Evolutionary conservation across 2,888 invertebrate species (phyloP).

Genomic region (Cataglyphis altisquamis): DNA sequence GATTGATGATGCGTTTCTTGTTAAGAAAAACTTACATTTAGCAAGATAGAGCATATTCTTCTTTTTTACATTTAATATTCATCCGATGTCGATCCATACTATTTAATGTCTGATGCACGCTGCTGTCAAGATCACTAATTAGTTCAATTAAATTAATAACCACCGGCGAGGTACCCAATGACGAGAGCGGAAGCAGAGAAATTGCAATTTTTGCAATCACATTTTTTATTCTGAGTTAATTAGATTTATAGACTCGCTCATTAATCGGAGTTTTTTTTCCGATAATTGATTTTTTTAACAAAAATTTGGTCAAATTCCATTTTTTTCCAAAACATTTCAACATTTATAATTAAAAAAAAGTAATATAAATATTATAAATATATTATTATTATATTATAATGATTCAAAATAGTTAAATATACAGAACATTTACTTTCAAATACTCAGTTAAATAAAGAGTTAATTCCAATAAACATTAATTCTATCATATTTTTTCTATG

Average conservation of each 20-base stretch:
- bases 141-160: slow-evolving; percentile 45
- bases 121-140: slow-evolving; percentile 38
- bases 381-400: not conserved
- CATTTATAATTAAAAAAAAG: not conserved
- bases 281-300: slow-evolving; percentile 19
- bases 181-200: slow-evolving; percentile 22
- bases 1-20: slow-evolving; percentile 20
- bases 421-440: not conserved
- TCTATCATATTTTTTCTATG: not conserved
- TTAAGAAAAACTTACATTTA: not conserved
- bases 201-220: slow-evolving; percentile 42
- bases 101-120: slow-evolving; percentile 15
- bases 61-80: slow-evolving; percentile 24
- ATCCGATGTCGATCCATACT: slow-evolving; percentile 33
- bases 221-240: slow-evolving; percentile 45
- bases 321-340: not conserved
- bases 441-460: not conserved
- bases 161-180: not conserved
- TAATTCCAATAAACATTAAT: not conserved
- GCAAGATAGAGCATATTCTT: not conserved
- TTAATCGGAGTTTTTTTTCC: slow-evolving; percentile 12
- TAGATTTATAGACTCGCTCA: slow-evolving; percentile 24
- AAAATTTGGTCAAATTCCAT: not conserved
- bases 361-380: not conserved
- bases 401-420: not conserved